Percentiles rank a stretch among this genome's conserved stretches.
Evolutionary conservation across 2,888 invertebrate genomes (phyloP).

Genomic region (Fragum sueziense): DNA sequence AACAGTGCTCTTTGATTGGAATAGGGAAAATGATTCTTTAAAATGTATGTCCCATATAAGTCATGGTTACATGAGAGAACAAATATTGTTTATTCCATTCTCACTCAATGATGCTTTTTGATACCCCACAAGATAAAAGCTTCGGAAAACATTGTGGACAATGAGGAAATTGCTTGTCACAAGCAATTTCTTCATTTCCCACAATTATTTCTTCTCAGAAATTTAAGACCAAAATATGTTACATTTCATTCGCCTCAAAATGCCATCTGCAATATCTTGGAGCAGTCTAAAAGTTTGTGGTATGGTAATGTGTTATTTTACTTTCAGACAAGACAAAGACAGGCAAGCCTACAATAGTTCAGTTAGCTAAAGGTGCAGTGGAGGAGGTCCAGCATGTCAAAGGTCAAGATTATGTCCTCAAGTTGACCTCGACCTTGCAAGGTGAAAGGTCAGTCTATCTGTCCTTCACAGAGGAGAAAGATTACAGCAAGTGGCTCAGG

Average conservation of each 20-base stretch:
- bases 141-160: too few relatives aligned
- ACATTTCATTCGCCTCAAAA: too few relatives aligned
- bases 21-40: too few relatives aligned
- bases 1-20: too few relatives aligned
- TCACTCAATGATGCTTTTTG: too few relatives aligned
- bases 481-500: conserved; percentile 79
- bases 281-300: too few relatives aligned
- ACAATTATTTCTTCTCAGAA: too few relatives aligned
- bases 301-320: background rate
- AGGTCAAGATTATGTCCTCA: conserved; percentile 78
- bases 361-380: conserved; percentile 81
- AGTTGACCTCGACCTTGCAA: conserved; percentile 78
- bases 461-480: conserved; percentile 76
- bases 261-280: too few relatives aligned
- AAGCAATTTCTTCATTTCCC: background rate
- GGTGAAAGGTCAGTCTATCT: conserved; percentile 80
- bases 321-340: conserved; percentile 71
- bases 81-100: too few relatives aligned
- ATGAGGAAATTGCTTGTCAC: background rate
- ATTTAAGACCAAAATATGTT: background rate
- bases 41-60: background rate
- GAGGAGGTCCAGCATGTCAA: conserved; percentile 79
- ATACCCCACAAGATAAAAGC: too few relatives aligned
- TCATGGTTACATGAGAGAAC: background rate
- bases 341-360: conserved; percentile 77